Evolutionary conservation across 1,140 invertebrate genomes (phyloP).

Genomic region (Ptiloglossa arizonensis): DNA sequence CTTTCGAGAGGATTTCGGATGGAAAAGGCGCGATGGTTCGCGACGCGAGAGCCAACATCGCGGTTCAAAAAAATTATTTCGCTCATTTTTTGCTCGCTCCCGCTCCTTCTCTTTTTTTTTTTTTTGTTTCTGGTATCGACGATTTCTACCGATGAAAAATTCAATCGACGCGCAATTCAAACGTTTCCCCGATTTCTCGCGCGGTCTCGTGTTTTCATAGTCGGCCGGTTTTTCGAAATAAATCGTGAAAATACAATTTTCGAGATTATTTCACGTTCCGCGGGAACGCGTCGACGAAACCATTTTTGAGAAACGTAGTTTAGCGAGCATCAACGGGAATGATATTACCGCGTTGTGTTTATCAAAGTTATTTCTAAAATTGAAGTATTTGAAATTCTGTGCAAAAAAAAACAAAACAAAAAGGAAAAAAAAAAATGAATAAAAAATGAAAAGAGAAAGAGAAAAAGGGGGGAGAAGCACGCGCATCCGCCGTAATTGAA

Average conservation of each 20-base stretch:
- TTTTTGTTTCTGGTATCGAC: not conserved
- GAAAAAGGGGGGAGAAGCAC: no score
- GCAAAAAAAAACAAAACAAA: no score
- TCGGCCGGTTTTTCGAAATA: not conserved
- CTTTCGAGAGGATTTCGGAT: no score
- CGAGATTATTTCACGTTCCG: not conserved
- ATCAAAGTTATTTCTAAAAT: conserved; percentile 1
- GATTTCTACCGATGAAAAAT: not conserved
- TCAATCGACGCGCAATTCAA: not conserved
- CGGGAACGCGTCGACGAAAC: not conserved
- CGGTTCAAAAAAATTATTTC: no score
- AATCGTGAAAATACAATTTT: conserved; percentile 2
- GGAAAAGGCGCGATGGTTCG: not conserved
- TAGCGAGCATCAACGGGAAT: not conserved
- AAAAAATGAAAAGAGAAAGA: no score
- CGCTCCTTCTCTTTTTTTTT: not conserved
- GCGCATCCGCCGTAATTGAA: not conserved
- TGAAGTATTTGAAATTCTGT: conserved; percentile 5
- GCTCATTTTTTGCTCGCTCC: no score
- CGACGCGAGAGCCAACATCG: no score
- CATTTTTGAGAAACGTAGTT: not conserved
- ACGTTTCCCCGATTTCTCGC: not conserved
- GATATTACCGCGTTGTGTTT: not conserved
- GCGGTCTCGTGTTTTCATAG: not conserved
- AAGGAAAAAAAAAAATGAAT: no score